These are phyloP conservation scores for Callithrix jacchus DNA, from an alignment of 2,113 vertebrate species.

Conservation along the genomic window DNA sequence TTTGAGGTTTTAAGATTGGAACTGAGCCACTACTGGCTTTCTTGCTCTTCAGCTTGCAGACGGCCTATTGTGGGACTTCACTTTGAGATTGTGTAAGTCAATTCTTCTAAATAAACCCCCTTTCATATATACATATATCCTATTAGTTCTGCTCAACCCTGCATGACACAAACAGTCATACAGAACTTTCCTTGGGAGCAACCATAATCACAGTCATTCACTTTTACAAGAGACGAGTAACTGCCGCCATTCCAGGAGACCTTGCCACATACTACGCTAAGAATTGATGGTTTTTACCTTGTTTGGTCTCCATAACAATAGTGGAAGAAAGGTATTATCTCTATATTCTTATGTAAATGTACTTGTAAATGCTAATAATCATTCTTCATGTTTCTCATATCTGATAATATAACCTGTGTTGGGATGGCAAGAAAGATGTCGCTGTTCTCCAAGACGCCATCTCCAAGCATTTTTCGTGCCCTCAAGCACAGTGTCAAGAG, in stretches of 20 bases:
- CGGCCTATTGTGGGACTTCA: too few species aligned
- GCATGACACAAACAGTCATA: background rate
- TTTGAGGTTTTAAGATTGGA: too few species aligned
- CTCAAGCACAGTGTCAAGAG: too few species aligned
- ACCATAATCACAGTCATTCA: background rate
- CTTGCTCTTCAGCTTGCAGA: too few species aligned
- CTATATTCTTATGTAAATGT: background rate
- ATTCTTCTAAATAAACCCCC: too few species aligned
- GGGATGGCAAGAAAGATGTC: background rate
- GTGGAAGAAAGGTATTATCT: background rate
- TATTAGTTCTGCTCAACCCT: too few species aligned
- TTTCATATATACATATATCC: too few species aligned
- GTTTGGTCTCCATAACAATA: background rate
- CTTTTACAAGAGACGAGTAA: background rate
- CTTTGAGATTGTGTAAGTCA: too few species aligned
- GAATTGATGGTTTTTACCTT: background rate
- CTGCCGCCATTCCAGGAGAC: background rate
- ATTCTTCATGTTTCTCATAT: background rate
- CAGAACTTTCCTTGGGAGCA: background rate
- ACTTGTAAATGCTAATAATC: background rate
- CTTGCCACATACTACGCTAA: background rate
- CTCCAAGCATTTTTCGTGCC: background rate
- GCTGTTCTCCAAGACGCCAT: background rate
- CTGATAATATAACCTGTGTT: background rate
- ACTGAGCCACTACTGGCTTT: too few species aligned